Evolutionary conservation across 2,797 vertebrate species (phyloP).

Genomic region (Centroberyx gerrardi): DNA sequence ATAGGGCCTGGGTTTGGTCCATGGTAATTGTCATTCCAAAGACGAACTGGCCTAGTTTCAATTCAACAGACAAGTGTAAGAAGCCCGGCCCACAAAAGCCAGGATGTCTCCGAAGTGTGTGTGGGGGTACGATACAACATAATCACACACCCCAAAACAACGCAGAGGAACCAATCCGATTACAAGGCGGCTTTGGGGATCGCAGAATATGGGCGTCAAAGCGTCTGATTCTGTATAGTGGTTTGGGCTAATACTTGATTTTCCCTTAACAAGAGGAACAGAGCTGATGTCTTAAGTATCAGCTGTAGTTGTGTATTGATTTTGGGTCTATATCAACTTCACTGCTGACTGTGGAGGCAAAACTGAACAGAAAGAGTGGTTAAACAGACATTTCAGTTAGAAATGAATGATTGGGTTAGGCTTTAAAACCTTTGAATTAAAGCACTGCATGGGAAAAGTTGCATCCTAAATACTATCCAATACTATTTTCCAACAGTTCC

Average conservation of each 20-base stretch:
- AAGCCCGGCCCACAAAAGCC: slow-evolving; percentile 65
- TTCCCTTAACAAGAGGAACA: neutral
- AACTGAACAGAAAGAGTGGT: neutral
- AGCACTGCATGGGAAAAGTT: no score
- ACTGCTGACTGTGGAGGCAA: neutral
- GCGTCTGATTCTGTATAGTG: neutral
- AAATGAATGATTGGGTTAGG: no score
- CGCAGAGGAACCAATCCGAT: slow-evolving; percentile 66
- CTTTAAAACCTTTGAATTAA: no score
- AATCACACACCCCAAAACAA: slow-evolving; percentile 62
- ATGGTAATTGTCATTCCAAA: slow-evolving; percentile 94
- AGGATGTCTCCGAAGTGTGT: slow-evolving; percentile 73
- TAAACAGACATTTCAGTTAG: no score
- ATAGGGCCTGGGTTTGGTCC: slow-evolving; percentile 81
- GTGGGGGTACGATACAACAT: slow-evolving; percentile 57
- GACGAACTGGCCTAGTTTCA: slow-evolving; percentile 94
- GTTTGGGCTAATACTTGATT: neutral
- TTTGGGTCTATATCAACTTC: neutral
- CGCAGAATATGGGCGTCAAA: slow-evolving; percentile 11
- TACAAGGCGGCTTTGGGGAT: slow-evolving; percentile 49
- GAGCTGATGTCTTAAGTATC: neutral
- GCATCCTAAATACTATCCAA: no score
- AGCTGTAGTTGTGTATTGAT: slow-evolving; percentile 8
- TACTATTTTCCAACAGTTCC: no score
- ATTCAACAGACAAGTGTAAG: slow-evolving; percentile 82